phyloP scores from a whole-genome alignment of 1,140 invertebrate species.

The Gryllus bimaculatus region DNA sequence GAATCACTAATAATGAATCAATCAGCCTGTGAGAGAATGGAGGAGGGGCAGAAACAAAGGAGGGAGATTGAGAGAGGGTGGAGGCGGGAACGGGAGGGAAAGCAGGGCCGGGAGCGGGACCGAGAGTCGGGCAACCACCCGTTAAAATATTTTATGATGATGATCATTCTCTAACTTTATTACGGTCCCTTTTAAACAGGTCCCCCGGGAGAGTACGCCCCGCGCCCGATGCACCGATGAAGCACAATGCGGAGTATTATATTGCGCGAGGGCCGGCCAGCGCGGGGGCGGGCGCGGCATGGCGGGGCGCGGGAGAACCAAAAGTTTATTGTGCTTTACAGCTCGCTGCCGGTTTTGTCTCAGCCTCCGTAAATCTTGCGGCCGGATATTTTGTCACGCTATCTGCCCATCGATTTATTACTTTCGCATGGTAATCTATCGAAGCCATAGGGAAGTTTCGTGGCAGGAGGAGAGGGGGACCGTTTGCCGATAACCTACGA shows the following conservation, averaged over 20 bases:
- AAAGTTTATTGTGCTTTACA: not conserved
- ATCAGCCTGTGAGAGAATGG: too few relatives aligned
- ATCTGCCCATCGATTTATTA: slow-evolving; percentile 4
- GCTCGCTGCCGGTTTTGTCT: not conserved
- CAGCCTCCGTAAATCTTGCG: not conserved
- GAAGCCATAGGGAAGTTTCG: not conserved
- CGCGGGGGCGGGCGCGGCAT: too few relatives aligned
- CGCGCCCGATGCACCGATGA: not conserved
- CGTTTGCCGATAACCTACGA: too few relatives aligned
- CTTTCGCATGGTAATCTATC: not conserved
- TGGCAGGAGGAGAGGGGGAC: too few relatives aligned
- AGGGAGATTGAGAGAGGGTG: too few relatives aligned
- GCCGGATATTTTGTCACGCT: not conserved
- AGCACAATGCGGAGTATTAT: not conserved
- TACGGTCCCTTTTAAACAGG: too few relatives aligned
- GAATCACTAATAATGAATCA: too few relatives aligned
- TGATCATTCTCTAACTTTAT: not conserved
- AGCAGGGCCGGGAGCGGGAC: too few relatives aligned
- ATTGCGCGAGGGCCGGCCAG: not conserved
- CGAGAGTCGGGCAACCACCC: not conserved
- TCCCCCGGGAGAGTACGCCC: too few relatives aligned
- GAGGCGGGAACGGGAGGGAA: too few relatives aligned
- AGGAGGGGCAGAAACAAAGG: too few relatives aligned
- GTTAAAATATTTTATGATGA: not conserved
- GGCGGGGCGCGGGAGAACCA: not conserved